Conservation (phyloP, 2,797 vertebrate species). For the Sparus aurata region DNA sequence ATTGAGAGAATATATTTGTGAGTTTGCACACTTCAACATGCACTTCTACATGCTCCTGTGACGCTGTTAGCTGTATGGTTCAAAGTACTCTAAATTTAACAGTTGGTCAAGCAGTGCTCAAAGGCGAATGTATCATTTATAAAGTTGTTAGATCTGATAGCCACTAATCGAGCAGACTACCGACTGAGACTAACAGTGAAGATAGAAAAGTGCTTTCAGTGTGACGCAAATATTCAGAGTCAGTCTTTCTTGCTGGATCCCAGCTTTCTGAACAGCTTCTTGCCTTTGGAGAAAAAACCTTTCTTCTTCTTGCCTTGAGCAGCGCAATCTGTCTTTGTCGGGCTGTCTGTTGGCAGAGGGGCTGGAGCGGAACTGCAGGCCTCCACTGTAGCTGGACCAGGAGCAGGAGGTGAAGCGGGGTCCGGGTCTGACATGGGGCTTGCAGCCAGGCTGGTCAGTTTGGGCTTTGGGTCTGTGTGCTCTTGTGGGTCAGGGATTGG, state of each 20-base stretch:
- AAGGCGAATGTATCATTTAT: constrained; percentile 63
- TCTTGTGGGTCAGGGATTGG: constrained; percentile 12
- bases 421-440: constrained; percentile 20
- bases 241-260: constrained; percentile 91
- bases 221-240: constrained; percentile 25
- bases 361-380: constrained; percentile 37
- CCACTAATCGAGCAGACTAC: constrained; percentile 33
- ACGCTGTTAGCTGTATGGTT: constrained; percentile 36
- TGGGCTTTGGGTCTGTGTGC: constrained; percentile 33
- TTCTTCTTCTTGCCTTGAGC: constrained; percentile 88
- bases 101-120: constrained; percentile 56
- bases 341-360: constrained; percentile 48
- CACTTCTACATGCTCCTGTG: constrained; percentile 63
- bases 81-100: constrained; percentile 25
- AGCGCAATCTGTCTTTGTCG: constrained; percentile 60
- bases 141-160: constrained; percentile 46
- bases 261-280: constrained; percentile 92
- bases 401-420: constrained; percentile 3
- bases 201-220: constrained; percentile 79
- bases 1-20: constrained; percentile 32
- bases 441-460: constrained; percentile 3
- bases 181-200: constrained; percentile 36
- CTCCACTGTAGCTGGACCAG: constrained; percentile 45
- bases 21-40: constrained; percentile 63
- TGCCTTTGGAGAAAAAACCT: constrained; percentile 93